Conservation (phyloP, 2,113 vertebrate species). For the Crotalus tigris region DNA sequence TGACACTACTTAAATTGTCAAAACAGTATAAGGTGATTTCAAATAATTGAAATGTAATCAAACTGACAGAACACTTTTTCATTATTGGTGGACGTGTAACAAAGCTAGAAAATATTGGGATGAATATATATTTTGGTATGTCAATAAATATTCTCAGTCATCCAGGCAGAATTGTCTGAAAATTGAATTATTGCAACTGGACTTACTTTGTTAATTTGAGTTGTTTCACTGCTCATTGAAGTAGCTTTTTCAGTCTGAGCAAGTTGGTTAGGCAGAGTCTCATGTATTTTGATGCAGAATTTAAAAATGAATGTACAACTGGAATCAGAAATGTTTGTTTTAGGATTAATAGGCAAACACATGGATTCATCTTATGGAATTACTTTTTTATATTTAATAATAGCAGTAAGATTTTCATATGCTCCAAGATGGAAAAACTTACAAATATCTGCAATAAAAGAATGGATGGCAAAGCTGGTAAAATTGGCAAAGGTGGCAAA, state of each 20-base stretch:
- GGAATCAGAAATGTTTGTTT: background rate
- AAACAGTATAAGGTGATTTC: no score
- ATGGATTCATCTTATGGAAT: no score
- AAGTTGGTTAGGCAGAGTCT: background rate
- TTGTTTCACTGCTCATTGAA: background rate
- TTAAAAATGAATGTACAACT: background rate
- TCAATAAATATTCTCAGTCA: background rate
- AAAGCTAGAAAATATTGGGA: background rate
- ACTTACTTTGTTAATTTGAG: background rate
- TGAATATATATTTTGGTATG: background rate
- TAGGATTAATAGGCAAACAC: no score
- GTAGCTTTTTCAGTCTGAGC: background rate
- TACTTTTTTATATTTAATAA: no score
- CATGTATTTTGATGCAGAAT: no score
- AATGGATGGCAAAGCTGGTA: no score
- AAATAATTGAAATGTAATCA: background rate
- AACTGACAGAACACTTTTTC: background rate
- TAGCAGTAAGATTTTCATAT: no score
- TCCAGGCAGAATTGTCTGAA: background rate
- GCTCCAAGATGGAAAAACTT: no score
- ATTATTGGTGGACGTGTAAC: background rate
- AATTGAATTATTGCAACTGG: background rate
- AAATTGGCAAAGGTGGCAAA: no score
- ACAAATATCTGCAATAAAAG: no score
- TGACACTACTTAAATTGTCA: no score